A percentile compares a stretch with the other conserved stretches of the same genome.
These are phyloP conservation scores for Calephelis virginiensis DNA, from an alignment of 1,140 invertebrate species.

Conservation along the genomic window DNA sequence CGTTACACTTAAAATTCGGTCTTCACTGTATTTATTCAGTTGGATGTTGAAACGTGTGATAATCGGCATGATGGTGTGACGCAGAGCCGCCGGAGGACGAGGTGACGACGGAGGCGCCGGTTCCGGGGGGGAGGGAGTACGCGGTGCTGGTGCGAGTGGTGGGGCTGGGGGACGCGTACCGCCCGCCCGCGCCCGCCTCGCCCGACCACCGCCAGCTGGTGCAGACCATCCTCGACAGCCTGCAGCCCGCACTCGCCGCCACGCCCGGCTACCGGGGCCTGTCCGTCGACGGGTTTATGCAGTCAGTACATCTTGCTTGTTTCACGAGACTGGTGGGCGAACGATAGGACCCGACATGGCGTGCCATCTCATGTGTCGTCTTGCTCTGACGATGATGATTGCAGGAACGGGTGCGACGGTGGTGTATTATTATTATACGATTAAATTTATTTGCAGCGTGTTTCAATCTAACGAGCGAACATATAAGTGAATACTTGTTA, in stretches of 20 bases:
- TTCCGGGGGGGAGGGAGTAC: conserved; percentile 80
- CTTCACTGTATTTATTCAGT: too few relatives aligned
- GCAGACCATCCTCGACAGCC: conserved; percentile 82
- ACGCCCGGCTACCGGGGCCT: conserved; percentile 87
- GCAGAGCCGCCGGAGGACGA: conserved; percentile 72
- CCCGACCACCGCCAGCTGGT: conserved; percentile 87
- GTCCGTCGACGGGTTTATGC: conserved; percentile 84
- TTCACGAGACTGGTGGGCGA: too few relatives aligned
- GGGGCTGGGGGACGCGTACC: conserved; percentile 87
- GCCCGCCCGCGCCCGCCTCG: conserved; percentile 83
- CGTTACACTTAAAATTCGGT: too few relatives aligned
- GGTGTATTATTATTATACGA: too few relatives aligned
- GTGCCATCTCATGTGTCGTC: too few relatives aligned
- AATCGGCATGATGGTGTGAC: background rate
- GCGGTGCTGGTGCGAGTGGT: conserved; percentile 86
- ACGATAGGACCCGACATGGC: too few relatives aligned
- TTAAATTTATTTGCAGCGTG: too few relatives aligned
- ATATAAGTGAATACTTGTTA: too few relatives aligned
- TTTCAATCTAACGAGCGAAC: too few relatives aligned
- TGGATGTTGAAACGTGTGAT: too few relatives aligned
- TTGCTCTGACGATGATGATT: too few relatives aligned
- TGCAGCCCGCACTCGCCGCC: conserved; percentile 81
- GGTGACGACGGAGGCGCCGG: conserved; percentile 79
- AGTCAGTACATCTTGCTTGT: conserved; percentile 77
- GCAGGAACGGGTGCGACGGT: too few relatives aligned